Conservation (phyloP, 2,888 invertebrate species). For the Gordius sp. region DNA sequence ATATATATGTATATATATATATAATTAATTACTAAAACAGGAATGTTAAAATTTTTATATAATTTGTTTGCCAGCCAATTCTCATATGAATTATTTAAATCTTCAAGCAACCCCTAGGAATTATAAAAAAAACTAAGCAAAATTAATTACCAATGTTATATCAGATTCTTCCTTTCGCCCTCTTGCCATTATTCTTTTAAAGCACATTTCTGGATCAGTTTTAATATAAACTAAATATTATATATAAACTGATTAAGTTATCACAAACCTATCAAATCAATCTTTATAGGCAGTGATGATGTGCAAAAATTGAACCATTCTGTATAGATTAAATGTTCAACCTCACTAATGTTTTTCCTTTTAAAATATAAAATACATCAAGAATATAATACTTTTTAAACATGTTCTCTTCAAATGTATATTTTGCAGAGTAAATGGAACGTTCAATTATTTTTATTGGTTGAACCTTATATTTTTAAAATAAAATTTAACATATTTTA, state of each 20-base stretch:
- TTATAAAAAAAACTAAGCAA: neutral
- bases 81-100: neutral
- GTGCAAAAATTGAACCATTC: constrained; percentile 14
- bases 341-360: neutral
- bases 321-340: constrained; percentile 5
- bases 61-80: neutral
- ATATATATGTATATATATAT: constrained; percentile 1
- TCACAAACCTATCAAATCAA: constrained; percentile 3
- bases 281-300: neutral
- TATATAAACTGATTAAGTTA: neutral
- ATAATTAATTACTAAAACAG: constrained; percentile 8
- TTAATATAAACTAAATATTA: neutral
- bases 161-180: neutral
- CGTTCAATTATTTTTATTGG: constrained; percentile 11
- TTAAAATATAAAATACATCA: neutral
- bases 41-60: constrained; percentile 7
- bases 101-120: neutral
- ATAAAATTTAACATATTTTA: neutral
- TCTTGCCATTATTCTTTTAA: neutral
- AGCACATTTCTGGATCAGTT: constrained; percentile 5
- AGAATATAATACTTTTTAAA: neutral
- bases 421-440: constrained; percentile 11
- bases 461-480: neutral
- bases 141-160: constrained; percentile 2
- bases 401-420: constrained; percentile 7